A percentile compares a stretch with the other conserved stretches of the same genome.
These are phyloP conservation scores for Sylvilagus bachmani DNA, from an alignment of 2,113 vertebrate species.

Conservation along the genomic window DNA sequence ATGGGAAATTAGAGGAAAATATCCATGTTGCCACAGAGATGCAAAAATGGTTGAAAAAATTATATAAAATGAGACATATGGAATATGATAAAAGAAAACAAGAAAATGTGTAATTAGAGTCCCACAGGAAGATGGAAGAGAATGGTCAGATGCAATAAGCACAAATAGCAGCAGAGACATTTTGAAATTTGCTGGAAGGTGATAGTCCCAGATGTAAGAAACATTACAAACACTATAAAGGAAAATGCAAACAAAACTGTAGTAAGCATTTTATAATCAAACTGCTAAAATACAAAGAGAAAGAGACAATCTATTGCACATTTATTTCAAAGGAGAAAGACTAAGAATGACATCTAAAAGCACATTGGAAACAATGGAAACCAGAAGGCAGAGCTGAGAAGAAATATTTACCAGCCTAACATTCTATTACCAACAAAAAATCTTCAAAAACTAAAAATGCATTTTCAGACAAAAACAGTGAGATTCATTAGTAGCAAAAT, in stretches of 20 bases:
- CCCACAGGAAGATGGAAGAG: neutral
- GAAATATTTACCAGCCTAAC: neutral
- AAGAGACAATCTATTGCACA: neutral
- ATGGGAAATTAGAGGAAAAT: neutral
- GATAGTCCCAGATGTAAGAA: neutral
- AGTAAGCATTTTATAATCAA: neutral
- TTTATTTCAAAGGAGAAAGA: slow-evolving; percentile 3
- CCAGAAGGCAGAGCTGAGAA: neutral
- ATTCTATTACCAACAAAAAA: neutral
- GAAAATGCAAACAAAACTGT: neutral
- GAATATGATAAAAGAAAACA: no score
- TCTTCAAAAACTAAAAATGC: neutral
- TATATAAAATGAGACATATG: neutral
- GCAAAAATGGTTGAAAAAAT: neutral
- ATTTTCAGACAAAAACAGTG: neutral
- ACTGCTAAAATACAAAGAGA: neutral
- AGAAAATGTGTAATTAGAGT: neutral
- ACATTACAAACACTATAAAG: neutral
- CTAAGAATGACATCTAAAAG: neutral
- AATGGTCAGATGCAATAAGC: neutral
- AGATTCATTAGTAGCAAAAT: neutral
- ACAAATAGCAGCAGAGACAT: neutral
- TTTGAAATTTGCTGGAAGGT: neutral
- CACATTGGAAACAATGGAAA: neutral
- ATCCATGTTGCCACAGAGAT: neutral